Conservation (phyloP, 1,140 invertebrate species). For the Eurosta solidaginis region DNA sequence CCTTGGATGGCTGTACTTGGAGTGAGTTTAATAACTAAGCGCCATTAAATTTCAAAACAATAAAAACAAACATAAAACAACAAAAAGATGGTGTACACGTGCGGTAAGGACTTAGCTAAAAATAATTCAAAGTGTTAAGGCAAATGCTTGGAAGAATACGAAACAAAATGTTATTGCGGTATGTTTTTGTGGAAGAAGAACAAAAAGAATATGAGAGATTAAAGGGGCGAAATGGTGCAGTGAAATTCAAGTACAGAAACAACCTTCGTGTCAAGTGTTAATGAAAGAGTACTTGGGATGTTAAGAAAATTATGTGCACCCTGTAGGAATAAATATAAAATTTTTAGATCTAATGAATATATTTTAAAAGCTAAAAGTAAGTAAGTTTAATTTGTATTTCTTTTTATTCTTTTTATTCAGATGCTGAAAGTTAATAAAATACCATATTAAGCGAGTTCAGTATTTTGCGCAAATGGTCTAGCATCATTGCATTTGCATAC, state of each 20-base stretch:
- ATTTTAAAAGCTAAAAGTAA: too few species aligned
- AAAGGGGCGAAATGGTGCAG: background rate
- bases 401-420: too few species aligned
- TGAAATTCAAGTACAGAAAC: background rate
- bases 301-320: too few species aligned
- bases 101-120: background rate
- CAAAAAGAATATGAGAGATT: background rate
- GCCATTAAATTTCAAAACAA: background rate
- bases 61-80: background rate
- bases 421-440: too few species aligned
- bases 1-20: background rate
- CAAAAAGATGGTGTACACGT: background rate
- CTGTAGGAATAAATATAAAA: too few species aligned
- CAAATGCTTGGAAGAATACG: background rate
- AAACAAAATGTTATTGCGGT: too few species aligned
- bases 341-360: too few species aligned
- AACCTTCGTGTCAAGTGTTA: background rate
- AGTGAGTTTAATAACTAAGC: background rate
- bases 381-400: too few species aligned
- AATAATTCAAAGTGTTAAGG: background rate
- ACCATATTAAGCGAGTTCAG: too few species aligned
- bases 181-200: background rate
- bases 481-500: too few species aligned
- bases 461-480: too few species aligned
- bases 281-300: conserved; percentile 9